These are phyloP conservation scores for Muntiacus reevesi DNA, from an alignment of 2,113 vertebrate genomes.

Conservation along the genomic window DNA sequence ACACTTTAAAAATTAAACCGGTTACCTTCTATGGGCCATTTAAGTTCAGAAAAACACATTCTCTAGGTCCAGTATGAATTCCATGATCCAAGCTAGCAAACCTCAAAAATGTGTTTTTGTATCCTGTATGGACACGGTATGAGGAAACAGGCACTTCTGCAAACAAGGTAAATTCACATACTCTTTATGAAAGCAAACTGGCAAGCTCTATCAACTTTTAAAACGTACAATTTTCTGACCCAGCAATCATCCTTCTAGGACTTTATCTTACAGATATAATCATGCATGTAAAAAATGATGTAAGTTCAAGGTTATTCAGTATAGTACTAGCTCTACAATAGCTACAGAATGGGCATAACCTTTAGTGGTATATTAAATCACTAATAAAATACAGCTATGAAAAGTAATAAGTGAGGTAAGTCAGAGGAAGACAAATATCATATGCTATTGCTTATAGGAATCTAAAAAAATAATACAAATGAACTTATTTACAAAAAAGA, in stretches of 20 bases:
- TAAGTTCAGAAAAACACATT: background rate
- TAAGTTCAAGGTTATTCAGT: background rate
- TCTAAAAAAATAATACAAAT: background rate
- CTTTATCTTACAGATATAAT: background rate
- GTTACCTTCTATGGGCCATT: background rate
- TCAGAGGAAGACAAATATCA: background rate
- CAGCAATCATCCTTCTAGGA: background rate
- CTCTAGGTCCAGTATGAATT: background rate
- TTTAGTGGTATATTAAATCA: background rate
- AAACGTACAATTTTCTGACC: constrained; percentile 1
- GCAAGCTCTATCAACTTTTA: background rate
- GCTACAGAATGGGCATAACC: background rate
- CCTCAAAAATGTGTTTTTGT: background rate
- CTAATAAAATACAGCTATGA: background rate
- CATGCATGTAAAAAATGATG: background rate
- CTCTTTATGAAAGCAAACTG: background rate
- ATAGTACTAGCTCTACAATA: background rate
- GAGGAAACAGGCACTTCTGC: background rate
- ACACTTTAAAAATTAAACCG: background rate
- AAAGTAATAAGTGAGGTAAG: background rate
- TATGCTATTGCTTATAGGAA: background rate
- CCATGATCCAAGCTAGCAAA: background rate
- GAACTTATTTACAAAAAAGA: background rate
- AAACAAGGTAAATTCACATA: background rate
- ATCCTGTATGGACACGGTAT: background rate